A percentile compares a stretch with the other conserved stretches of the same genome.
phyloP scores from a whole-genome alignment of 1,140 invertebrate genomes.

The Lepidurus packardi region DNA sequence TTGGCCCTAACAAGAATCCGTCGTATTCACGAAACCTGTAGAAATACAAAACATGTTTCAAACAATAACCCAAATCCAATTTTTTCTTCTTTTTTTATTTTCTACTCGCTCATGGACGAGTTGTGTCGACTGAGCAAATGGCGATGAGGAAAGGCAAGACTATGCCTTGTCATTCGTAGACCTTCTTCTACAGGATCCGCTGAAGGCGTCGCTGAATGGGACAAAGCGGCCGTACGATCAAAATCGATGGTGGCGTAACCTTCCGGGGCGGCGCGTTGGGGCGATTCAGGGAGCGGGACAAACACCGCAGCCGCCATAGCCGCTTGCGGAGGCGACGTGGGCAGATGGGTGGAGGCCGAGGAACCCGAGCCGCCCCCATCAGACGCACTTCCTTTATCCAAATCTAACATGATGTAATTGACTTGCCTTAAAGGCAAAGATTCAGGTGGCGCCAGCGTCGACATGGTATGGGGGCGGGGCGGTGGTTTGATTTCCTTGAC shows the following conservation, averaged over 20 bases:
- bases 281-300: slow-evolving; percentile 36
- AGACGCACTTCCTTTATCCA: slow-evolving; percentile 49
- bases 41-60: slow-evolving; percentile 1
- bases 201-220: slow-evolving; percentile 41
- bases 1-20: background rate
- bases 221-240: slow-evolving; percentile 79
- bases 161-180: slow-evolving; percentile 47
- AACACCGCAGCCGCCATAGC: slow-evolving; percentile 36
- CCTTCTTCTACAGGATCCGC: slow-evolving; percentile 40
- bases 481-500: slow-evolving; percentile 26
- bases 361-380: slow-evolving; percentile 37
- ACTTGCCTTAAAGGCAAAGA: slow-evolving; percentile 47
- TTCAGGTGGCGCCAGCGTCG: slow-evolving; percentile 36
- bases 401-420: slow-evolving; percentile 70
- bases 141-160: slow-evolving; percentile 29
- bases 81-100: slow-evolving; percentile 27
- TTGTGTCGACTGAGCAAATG: slow-evolving; percentile 32
- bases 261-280: slow-evolving; percentile 47
- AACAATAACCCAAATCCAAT: background rate
- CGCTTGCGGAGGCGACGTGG: slow-evolving; percentile 30
- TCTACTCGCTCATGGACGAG: slow-evolving; percentile 35
- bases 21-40: background rate
- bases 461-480: background rate
- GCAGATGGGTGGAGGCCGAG: slow-evolving; percentile 35
- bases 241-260: slow-evolving; percentile 92